These are phyloP conservation scores for Sterrhoptilus dennistouni DNA, from an alignment of 2,113 vertebrate species.

Conservation along the genomic window DNA sequence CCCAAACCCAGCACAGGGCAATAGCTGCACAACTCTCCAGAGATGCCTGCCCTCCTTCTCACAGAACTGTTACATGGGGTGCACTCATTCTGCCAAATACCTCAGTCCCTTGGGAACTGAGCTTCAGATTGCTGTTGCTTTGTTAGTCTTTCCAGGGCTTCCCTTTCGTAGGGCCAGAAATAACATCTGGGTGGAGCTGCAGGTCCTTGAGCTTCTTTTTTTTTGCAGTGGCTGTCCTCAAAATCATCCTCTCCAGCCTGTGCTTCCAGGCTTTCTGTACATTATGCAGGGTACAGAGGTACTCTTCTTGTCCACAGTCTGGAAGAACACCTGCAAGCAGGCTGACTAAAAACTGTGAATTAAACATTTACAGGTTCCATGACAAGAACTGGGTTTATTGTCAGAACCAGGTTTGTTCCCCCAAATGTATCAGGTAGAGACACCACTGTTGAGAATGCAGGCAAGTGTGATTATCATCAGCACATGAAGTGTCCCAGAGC, in stretches of 20 bases:
- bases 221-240: not conserved
- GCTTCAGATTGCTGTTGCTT: not conserved
- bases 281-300: rapidly evolving
- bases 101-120: not conserved
- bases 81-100: not conserved
- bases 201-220: not conserved
- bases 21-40: not conserved
- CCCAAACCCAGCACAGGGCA: not conserved
- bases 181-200: not conserved
- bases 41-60: not conserved
- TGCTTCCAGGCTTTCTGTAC: not conserved
- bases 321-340: not conserved
- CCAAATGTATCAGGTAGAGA: not conserved
- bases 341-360: not conserved
- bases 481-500: not conserved
- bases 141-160: not conserved
- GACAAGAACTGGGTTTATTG: not conserved
- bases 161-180: not conserved
- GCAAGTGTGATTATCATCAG: not conserved
- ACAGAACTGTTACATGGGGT: rapidly evolving
- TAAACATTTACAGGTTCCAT: not conserved
- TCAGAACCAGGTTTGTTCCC: not conserved
- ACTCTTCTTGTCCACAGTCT: not conserved
- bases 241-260: not conserved
- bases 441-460: not conserved